These are phyloP conservation scores for Pterophyllum scalare DNA, from an alignment of 2,113 vertebrate genomes.

Conservation along the genomic window DNA sequence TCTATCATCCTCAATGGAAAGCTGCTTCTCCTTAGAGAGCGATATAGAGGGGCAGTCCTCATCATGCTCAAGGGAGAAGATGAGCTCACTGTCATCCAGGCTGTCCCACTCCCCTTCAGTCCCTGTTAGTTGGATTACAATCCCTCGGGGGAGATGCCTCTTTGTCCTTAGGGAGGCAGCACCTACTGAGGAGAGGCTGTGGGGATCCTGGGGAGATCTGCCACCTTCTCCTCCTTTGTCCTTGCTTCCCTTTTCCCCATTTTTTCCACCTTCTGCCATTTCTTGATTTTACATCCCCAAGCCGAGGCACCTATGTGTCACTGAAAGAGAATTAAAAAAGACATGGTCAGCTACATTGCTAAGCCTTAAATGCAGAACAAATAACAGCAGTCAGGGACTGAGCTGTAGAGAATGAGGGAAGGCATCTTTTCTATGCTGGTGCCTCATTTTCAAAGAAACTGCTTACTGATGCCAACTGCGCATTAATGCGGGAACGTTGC, in stretches of 20 bases:
- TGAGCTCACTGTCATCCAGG: slow-evolving; percentile 74
- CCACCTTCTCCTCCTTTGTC: slow-evolving; percentile 21
- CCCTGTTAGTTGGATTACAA: slow-evolving; percentile 81
- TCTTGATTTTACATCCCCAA: slow-evolving; percentile 72
- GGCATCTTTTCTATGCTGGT: slow-evolving; percentile 17
- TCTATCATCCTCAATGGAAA: slow-evolving; percentile 56
- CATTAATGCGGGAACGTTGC: slow-evolving; percentile 5
- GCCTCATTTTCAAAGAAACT: slow-evolving; percentile 46
- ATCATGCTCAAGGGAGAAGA: slow-evolving; percentile 75
- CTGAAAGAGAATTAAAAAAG: slow-evolving; percentile 45
- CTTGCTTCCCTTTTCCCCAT: slow-evolving; percentile 34
- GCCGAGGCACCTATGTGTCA: slow-evolving; percentile 52
- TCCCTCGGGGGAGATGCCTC: slow-evolving; percentile 69
- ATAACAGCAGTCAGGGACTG: slow-evolving; percentile 5
- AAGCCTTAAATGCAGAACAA: slow-evolving; percentile 23
- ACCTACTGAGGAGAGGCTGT: background rate
- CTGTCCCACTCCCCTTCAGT: slow-evolving; percentile 77
- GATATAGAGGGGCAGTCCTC: slow-evolving; percentile 64
- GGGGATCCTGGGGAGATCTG: slow-evolving; percentile 15
- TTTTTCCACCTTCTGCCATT: slow-evolving; percentile 79
- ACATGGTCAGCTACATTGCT: slow-evolving; percentile 46
- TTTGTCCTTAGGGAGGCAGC: slow-evolving; percentile 29
- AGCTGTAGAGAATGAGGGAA: slow-evolving; percentile 7
- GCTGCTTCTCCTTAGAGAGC: slow-evolving; percentile 61
- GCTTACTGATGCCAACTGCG: slow-evolving; percentile 15